These are phyloP conservation scores for Vulpes lagopus DNA, from an alignment of 2,113 vertebrate species.

Conservation along the genomic window DNA sequence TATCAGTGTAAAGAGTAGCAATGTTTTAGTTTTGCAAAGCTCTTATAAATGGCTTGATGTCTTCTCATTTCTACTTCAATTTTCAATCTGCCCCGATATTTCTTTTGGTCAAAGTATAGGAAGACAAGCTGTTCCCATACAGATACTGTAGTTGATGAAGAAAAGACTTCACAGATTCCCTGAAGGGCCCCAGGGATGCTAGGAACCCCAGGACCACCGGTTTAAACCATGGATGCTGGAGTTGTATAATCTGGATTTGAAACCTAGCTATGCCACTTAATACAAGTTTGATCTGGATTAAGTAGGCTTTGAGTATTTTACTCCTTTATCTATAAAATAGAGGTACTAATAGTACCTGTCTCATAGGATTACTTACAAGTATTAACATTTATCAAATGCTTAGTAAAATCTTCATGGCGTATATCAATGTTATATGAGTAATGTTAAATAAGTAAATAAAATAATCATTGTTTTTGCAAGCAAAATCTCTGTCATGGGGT, in stretches of 20 bases:
- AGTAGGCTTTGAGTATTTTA: not conserved
- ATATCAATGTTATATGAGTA: not conserved
- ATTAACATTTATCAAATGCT: conserved; percentile 24
- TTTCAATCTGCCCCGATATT: not conserved
- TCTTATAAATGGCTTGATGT: not conserved
- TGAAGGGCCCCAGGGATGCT: not conserved
- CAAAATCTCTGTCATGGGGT: not conserved
- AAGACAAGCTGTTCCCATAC: not conserved
- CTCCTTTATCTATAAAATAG: not conserved
- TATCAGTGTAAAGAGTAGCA: not conserved
- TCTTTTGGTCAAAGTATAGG: not conserved
- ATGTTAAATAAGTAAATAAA: conserved; percentile 10
- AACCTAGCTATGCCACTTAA: not conserved
- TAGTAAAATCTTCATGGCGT: not conserved
- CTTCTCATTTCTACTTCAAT: not conserved
- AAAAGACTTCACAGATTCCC: not conserved
- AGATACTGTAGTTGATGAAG: not conserved
- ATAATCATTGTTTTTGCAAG: not conserved
- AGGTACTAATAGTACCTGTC: not conserved
- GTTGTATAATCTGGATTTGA: not conserved
- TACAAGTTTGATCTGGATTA: not conserved
- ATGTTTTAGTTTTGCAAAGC: not conserved
- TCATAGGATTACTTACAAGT: not conserved
- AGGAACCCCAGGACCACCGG: accelerated
- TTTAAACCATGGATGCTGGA: not conserved